Evolutionary conservation across 2,888 invertebrate genomes (phyloP), one percentile per base, ranked within the genome.

Genomic region (Leptura quadrifasciata): DNA sequence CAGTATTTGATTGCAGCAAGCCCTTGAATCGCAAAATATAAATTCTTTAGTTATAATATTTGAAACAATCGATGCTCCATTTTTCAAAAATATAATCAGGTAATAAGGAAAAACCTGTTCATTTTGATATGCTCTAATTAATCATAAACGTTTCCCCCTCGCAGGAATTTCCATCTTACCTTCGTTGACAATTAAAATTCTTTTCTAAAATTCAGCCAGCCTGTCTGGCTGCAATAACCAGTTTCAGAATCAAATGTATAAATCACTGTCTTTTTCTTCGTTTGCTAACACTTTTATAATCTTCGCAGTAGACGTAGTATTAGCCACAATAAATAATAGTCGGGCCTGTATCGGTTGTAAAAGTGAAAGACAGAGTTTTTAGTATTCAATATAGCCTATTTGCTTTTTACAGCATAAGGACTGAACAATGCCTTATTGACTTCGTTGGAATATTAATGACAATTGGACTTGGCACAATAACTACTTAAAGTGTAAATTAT

Each of bases 361-460:
- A 71, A 77, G 39, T 64, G 63, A 75, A 74, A 65, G 71, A 73
- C 47, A 61, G 18, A 70, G 69, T 69, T 65, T 73, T 76, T 68
- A 72, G 72, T 76, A 70, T 76, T 73, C 72, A 47, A 20, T 21
- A 39, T 47, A 35, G 61, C 71, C 71, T 21, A 27, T 52, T 61
- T 27, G 70, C 61, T 60, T 61, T 71, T 71, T 71, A 71, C 71
- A 31, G 61, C 47, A 60, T 15, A 39, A 39, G 65, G 73, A 70
- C 20, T 57, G 57, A 57, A 57, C 57, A 57, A 73, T 71, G 76
- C 73, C 72, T 70, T 74, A 75, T 74, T 73, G 64, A 71, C 75
- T 73, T 52, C 47, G 55, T 17, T 60, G 63, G 81, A 79, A 81
- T 81, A 81, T 81, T 79, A 79, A 81, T 74, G 61, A 74, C 69